Conservation (phyloP, 2,888 invertebrate species). For the Leptinotarsa haldemani region DNA sequence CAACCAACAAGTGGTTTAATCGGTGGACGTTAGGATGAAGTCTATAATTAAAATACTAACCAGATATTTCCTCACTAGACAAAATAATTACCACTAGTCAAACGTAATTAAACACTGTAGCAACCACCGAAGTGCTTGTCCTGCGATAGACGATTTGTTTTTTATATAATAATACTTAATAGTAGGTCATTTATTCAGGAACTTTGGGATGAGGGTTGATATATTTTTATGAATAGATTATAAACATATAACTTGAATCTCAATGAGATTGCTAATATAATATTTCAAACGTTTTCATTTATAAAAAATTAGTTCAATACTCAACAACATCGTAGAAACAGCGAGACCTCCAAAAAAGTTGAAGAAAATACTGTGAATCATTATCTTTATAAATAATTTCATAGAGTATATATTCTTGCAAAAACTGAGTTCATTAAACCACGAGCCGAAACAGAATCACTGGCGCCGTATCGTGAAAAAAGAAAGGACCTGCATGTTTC, state of each 20-base stretch:
- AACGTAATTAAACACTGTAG: constrained; percentile 47
- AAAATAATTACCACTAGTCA: constrained; percentile 49
- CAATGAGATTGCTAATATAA: not conserved
- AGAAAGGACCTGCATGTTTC: constrained; percentile 41
- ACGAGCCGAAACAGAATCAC: not conserved
- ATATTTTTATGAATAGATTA: constrained; percentile 5
- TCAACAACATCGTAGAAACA: no score
- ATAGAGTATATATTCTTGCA: no score
- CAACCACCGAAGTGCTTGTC: constrained; percentile 34
- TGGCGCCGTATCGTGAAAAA: constrained; percentile 34
- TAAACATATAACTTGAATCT: not conserved
- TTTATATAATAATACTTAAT: constrained; percentile 39
- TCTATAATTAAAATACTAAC: constrained; percentile 44
- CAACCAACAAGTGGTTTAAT: no score
- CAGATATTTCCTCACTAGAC: constrained; percentile 44
- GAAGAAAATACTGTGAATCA: no score
- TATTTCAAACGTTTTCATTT: no score
- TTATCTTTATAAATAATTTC: no score
- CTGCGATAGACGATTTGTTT: constrained; percentile 40
- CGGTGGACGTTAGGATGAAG: not conserved
- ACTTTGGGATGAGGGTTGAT: constrained; percentile 32
- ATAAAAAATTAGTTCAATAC: no score
- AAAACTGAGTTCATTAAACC: not conserved
- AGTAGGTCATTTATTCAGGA: constrained; percentile 35
- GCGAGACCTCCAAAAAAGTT: no score